phyloP scores from a whole-genome alignment of 2,888 invertebrate species.

The Meiosimyza decipiens region DNA sequence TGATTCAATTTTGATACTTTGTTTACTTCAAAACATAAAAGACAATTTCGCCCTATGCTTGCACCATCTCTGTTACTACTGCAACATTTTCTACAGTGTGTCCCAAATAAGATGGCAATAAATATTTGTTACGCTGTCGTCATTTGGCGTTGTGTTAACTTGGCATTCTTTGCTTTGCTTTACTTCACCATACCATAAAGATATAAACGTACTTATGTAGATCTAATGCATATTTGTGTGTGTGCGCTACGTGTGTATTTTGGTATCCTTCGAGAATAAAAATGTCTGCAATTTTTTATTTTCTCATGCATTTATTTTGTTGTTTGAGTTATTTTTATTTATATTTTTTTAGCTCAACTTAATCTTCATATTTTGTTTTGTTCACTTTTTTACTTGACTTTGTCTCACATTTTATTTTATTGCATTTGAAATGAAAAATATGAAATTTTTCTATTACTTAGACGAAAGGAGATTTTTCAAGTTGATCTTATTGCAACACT shows the following conservation, averaged over 20 bases:
- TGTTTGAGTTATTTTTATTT: constrained; percentile 34
- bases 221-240: background rate
- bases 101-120: constrained; percentile 54
- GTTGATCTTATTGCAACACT: too few relatives aligned
- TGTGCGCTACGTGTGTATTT: background rate
- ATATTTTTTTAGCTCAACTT: constrained; percentile 25
- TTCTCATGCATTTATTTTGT: constrained; percentile 56
- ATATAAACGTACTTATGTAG: background rate
- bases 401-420: constrained; percentile 49
- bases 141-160: constrained; percentile 30
- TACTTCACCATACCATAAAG: background rate
- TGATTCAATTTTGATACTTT: too few relatives aligned
- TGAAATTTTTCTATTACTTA: background rate
- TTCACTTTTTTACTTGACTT: constrained; percentile 40
- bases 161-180: background rate
- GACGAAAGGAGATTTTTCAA: too few relatives aligned
- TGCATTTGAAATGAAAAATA: constrained; percentile 45
- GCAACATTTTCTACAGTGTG: constrained; percentile 37
- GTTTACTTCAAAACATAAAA: too few relatives aligned
- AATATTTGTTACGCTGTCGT: constrained; percentile 59
- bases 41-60: too few relatives aligned
- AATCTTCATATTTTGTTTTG: constrained; percentile 39
- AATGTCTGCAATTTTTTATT: constrained; percentile 62
- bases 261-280: constrained; percentile 59
- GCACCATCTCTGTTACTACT: too few relatives aligned